phyloP scores from a whole-genome alignment of 2,888 invertebrate species.

The Prionchulus punctatus region DNA sequence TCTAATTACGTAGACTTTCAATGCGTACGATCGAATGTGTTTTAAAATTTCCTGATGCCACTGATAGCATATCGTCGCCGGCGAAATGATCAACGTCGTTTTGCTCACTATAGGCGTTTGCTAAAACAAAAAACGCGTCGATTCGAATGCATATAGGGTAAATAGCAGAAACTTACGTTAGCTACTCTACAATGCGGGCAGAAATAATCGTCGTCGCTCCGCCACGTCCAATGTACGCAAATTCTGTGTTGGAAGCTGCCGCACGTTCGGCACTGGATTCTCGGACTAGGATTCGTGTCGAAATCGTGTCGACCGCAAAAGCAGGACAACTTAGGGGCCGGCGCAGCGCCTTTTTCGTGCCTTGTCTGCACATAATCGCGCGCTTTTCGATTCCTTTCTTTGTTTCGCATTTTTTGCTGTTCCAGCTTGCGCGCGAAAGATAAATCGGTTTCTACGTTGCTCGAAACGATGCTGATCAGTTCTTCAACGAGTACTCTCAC shows the following conservation, averaged over 20 bases:
- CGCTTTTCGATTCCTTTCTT: too few relatives aligned
- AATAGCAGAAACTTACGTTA: constrained; percentile 23
- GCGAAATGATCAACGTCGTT: constrained; percentile 55
- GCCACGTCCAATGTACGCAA: constrained; percentile 44
- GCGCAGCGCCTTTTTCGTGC: background rate
- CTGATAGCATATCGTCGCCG: constrained; percentile 48
- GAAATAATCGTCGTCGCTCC: constrained; percentile 36
- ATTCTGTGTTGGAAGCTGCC: constrained; percentile 46
- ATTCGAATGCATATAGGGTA: background rate
- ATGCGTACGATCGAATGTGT: constrained; percentile 16
- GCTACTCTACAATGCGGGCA: constrained; percentile 52
- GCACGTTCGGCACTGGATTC: constrained; percentile 45
- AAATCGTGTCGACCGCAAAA: background rate
- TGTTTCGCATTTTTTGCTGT: too few relatives aligned
- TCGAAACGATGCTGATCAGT: background rate
- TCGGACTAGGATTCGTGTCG: background rate
- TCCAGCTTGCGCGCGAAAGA: background rate
- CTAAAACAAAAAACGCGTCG: constrained; percentile 3
- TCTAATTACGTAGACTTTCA: constrained; percentile 34
- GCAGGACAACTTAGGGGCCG: too few relatives aligned
- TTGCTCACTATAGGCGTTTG: constrained; percentile 31
- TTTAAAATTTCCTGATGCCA: constrained; percentile 49
- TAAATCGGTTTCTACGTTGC: background rate
- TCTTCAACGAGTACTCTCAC: background rate
- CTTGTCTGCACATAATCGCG: too few relatives aligned